Base-by-base conservation (phyloP, 2,113 vertebrate genomes). In the Phyllopteryx taeniolatus region DNA sequence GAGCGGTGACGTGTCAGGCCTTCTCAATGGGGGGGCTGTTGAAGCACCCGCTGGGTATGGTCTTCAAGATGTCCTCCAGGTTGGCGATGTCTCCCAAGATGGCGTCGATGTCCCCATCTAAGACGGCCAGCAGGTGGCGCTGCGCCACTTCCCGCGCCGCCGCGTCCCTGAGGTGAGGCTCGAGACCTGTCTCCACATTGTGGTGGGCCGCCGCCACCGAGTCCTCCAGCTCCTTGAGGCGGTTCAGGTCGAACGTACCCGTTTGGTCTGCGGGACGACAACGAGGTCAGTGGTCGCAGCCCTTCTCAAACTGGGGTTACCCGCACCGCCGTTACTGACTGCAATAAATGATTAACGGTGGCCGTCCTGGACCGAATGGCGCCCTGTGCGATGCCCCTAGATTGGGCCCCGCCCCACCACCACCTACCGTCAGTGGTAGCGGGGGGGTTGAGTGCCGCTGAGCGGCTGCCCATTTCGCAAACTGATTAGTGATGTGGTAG, bases 51-150 rank as follows among this genome's bases (percentile, higher is more conserved):
- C 22, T 11, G 15, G 98, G 98, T 78, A 99, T 81, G 62, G 78
- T 85, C 0, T 8, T 70, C 61, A 88, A 80, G 72, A 99, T 95
- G n/a, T 94, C 84, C 84, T 95, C 87, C 83, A 99, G 90, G 93
- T 98, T 99, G 35, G 74, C 69, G 54, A 99, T 94, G 74, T 99
- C 96, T 0, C 63, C 78, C 77, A 94, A 82, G 83, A 98, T 92
- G 71, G 72, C 85, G 1, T 90, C 84, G 0, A 99, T 95, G 89
- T 93, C 94, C 3, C 0, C 71, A 57, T 95, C 85, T 80, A 98
- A 85, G 0, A 0, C 31, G 5, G 0, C 13, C n/a, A 96, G 84
- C 7, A 56, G 83, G 22, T 76, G 77, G 59, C 72, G 91, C 81
- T 95, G 93, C 4, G 76, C 84, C 0, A 1, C 65, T 0, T 94